Evolutionary conservation across 2,888 invertebrate genomes (phyloP).

Genomic region (Watsonalla cultraria): DNA sequence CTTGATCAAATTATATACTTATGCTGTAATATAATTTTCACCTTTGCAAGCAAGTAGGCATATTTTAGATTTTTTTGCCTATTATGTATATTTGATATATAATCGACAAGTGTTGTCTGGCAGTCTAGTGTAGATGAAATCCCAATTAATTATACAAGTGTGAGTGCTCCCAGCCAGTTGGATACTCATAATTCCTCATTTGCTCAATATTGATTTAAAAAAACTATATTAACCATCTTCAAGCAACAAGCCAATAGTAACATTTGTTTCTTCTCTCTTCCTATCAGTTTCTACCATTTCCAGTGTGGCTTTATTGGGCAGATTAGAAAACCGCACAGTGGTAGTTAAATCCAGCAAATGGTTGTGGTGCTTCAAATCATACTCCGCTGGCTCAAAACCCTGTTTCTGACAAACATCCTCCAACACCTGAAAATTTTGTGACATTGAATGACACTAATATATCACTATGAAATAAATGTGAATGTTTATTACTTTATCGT

Average conservation of each 20-base stretch:
- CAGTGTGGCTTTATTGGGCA: slow-evolving; percentile 93
- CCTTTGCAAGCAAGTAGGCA: not conserved
- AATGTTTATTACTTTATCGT: not conserved
- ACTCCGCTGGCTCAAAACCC: slow-evolving; percentile 85
- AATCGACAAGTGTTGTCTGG: no score
- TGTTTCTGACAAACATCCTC: slow-evolving; percentile 92
- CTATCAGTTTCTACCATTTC: slow-evolving; percentile 87
- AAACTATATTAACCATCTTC: slow-evolving; percentile 80
- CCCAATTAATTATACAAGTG: no score
- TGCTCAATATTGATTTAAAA: not conserved
- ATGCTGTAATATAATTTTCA: not conserved
- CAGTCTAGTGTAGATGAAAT: no score
- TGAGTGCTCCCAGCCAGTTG: no score
- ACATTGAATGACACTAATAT: no score
- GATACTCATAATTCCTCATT: not conserved
- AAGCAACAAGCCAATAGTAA: slow-evolving; percentile 87
- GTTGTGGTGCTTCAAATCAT: slow-evolving; percentile 90
- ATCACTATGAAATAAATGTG: not conserved
- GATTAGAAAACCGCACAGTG: slow-evolving; percentile 89
- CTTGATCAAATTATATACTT: no score
- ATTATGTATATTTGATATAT: no score
- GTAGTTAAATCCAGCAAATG: slow-evolving; percentile 86
- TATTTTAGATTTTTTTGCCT: not conserved
- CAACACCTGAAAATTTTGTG: slow-evolving; percentile 78
- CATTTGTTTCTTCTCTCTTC: slow-evolving; percentile 80